Evolutionary conservation across 2,888 invertebrate species (phyloP).

Genomic region (Parthenolecanium corni): DNA sequence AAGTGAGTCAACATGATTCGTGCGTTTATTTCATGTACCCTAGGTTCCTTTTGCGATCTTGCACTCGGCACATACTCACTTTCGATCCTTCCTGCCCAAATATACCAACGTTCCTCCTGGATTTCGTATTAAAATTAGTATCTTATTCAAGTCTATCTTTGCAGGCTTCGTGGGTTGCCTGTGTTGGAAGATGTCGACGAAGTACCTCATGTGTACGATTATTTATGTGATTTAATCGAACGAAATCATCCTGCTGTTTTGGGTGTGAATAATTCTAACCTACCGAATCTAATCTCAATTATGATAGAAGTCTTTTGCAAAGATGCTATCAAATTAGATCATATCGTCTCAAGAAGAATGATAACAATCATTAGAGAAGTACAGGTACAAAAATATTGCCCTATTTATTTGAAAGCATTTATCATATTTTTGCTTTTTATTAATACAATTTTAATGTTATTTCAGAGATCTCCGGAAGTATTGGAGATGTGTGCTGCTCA

Average conservation of each 20-base stretch:
- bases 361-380: slow-evolving; percentile 66
- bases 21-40: not conserved
- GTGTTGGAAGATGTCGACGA: slow-evolving; percentile 93
- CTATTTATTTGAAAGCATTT: not conserved
- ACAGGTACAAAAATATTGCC: slow-evolving; percentile 17
- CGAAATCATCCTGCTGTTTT: slow-evolving; percentile 76
- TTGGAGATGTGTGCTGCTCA: slow-evolving; percentile 19
- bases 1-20: not conserved
- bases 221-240: slow-evolving; percentile 89
- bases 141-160: slow-evolving; percentile 1
- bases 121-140: too few relatives aligned
- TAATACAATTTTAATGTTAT: not conserved
- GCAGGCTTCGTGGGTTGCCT: slow-evolving; percentile 82
- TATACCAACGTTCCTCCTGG: too few relatives aligned
- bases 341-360: slow-evolving; percentile 66
- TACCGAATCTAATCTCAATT: slow-evolving; percentile 74
- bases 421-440: not conserved
- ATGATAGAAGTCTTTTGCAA: slow-evolving; percentile 81
- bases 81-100: too few relatives aligned
- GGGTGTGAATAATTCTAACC: slow-evolving; percentile 75
- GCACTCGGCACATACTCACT: too few relatives aligned
- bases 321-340: slow-evolving; percentile 65
- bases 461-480: slow-evolving; percentile 22
- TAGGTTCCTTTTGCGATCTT: too few relatives aligned
- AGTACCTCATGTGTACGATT: slow-evolving; percentile 87